Evolutionary conservation across 2,888 invertebrate genomes (phyloP).

Genomic region (Acheta domesticus): DNA sequence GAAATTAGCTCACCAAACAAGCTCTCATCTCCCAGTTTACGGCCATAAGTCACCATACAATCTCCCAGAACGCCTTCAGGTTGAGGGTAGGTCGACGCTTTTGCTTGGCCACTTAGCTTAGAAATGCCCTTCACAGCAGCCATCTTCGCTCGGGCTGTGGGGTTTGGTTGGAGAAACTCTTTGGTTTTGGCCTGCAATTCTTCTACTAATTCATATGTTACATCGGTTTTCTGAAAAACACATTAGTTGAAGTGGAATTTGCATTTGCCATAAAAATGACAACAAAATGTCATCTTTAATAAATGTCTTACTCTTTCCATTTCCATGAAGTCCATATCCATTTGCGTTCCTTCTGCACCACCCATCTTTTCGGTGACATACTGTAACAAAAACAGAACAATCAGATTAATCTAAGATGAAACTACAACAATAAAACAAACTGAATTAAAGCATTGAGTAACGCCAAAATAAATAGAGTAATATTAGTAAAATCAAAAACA

Average conservation of each 20-base stretch:
- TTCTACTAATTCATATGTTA: slow-evolving; percentile 94
- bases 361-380: slow-evolving; percentile 99
- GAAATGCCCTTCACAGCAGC: slow-evolving; percentile 93
- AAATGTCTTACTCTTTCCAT: slow-evolving; percentile 88
- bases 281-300: too few species aligned
- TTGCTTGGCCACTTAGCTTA: slow-evolving; percentile 94
- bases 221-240: slow-evolving; percentile 85
- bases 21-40: slow-evolving; percentile 92
- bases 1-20: slow-evolving; percentile 65
- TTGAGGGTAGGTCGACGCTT: slow-evolving; percentile 96
- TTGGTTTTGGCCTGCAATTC: slow-evolving; percentile 95
- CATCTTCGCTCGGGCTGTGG: slow-evolving; percentile 92
- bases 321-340: slow-evolving; percentile 97
- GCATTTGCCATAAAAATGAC: too few species aligned
- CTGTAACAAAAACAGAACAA: slow-evolving; percentile 56
- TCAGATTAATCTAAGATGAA: neutral
- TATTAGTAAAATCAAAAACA: neutral
- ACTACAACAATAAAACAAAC: neutral
- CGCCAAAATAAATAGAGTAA: neutral
- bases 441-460: neutral
- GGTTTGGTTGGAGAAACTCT: slow-evolving; percentile 99
- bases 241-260: too few species aligned
- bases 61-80: slow-evolving; percentile 97
- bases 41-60: slow-evolving; percentile 92
- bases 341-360: slow-evolving; percentile 98